Conservation (phyloP, 1,140 invertebrate genomes). For the Saxidomus purpurata region DNA sequence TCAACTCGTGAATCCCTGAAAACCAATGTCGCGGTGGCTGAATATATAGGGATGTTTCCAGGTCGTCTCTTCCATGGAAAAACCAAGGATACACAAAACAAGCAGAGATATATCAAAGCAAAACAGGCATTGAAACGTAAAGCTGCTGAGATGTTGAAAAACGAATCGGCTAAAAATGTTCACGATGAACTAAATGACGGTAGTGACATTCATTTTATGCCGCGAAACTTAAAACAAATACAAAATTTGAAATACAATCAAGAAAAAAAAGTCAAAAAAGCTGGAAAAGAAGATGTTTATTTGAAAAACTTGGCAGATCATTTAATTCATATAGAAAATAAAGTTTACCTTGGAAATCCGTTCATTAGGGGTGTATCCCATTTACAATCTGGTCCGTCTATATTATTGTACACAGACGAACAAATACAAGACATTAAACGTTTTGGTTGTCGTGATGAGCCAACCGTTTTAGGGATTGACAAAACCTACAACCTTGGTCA, state of each 20-base stretch:
- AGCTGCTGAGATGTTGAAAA: not conserved
- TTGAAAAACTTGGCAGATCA: too few species aligned
- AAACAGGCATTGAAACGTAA: not conserved
- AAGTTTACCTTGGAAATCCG: not conserved
- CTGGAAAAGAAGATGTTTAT: not conserved
- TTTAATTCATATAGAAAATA: not conserved
- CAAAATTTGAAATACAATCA: constrained; percentile 21
- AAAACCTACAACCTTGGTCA: constrained; percentile 42
- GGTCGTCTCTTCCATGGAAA: not conserved
- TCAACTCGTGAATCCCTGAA: not conserved
- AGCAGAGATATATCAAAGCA: not conserved
- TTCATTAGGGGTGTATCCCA: not conserved
- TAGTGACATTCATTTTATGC: not conserved
- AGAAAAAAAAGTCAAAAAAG: not conserved
- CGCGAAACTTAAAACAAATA: constrained; percentile 24
- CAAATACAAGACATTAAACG: not conserved
- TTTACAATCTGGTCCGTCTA: not conserved
- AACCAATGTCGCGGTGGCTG: not conserved
- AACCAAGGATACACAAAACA: not conserved
- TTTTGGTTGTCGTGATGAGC: not conserved
- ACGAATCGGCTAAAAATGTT: not conserved
- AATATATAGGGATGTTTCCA: not conserved
- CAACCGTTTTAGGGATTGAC: not conserved
- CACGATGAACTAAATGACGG: constrained; percentile 23
- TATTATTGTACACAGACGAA: not conserved